Base-by-base conservation (phyloP, 2,113 vertebrate species). In the Salvelinus sp. region DNA sequence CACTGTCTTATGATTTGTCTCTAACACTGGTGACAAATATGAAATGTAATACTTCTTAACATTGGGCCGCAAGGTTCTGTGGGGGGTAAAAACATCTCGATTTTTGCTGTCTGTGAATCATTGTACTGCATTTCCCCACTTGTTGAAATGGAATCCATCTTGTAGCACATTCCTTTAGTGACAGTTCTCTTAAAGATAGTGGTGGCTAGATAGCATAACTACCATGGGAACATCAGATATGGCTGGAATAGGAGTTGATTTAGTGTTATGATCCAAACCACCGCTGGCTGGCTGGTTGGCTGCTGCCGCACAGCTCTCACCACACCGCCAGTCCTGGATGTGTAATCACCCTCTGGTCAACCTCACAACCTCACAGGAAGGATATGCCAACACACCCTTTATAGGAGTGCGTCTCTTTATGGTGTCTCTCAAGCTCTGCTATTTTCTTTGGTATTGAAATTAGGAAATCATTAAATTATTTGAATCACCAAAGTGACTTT, bases 341-440 rank as follows among this genome's bases (percentile, higher is more conserved):
- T 90, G 84, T 87, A 87, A 89, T 88, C 38, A 44, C 38, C 38
- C 69, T 76, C 68, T 70, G 33, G 57, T 50, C 47, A 75, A 79
- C 58, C 74, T 66, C 67, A 44, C 44, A 28, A 57, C 25, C 25
- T 66, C 89, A 89, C 88, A 85, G 78, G 71, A 82, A 87, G 78
- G 81, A 88, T 86, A 87, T 91, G 88, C 88, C 88, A 90, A 87
- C 85, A 82, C 86, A 89, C 87, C 87, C 81, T 83, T 58, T 9
- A 81, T 85, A 85, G 82, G 85, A 82, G 27, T 60, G 38, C 0
- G 57, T 74, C 50, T 54, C 50, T 54, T 44, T 58, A 50, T 79
- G 23, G 70, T 71, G 64, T 70, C 44, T 63, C 63, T 65, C 68
- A 78, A 72, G 58, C 76, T 38, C 62, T 65, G 38, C 72, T 60